Evolutionary conservation across 92 coral and sea anemone species (phyloP).

Genomic region (Siderastrea radians): DNA sequence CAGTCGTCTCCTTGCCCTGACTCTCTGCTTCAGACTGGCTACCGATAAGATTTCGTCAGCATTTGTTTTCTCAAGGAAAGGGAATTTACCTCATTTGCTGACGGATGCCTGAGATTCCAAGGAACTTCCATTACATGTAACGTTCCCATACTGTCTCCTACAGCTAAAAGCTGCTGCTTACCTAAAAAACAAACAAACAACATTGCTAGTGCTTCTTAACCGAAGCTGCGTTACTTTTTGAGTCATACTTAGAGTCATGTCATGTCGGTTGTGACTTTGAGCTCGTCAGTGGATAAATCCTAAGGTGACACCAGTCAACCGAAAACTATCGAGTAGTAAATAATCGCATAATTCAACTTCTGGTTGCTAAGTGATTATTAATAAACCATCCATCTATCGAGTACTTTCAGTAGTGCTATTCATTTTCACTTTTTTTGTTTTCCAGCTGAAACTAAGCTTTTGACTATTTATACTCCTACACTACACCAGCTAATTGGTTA

Average conservation of each 20-base stretch:
- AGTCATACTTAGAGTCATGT: too few relatives aligned
- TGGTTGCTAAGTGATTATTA: too few relatives aligned
- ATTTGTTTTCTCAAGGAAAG: neutral
- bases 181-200: conserved; percentile 56
- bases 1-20: too few relatives aligned
- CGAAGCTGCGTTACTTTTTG: too few relatives aligned
- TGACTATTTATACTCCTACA: too few relatives aligned
- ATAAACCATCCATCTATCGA: too few relatives aligned
- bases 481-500: too few relatives aligned
- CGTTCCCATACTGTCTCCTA: conserved; percentile 91
- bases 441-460: too few relatives aligned
- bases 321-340: neutral
- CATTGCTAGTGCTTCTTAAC: too few relatives aligned
- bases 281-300: neutral
- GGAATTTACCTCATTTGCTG: conserved; percentile 90
- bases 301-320: conserved; percentile 2
- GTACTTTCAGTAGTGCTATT: neutral
- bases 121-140: conserved; percentile 98
- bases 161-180: conserved; percentile 93
- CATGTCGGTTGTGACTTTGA: neutral
- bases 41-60: too few relatives aligned
- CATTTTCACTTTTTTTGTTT: too few relatives aligned
- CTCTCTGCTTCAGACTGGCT: too few relatives aligned
- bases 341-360: neutral
- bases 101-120: conserved; percentile 97